These are phyloP conservation scores for Mantis religiosa DNA, from an alignment of 2,888 invertebrate genomes.

Conservation along the genomic window DNA sequence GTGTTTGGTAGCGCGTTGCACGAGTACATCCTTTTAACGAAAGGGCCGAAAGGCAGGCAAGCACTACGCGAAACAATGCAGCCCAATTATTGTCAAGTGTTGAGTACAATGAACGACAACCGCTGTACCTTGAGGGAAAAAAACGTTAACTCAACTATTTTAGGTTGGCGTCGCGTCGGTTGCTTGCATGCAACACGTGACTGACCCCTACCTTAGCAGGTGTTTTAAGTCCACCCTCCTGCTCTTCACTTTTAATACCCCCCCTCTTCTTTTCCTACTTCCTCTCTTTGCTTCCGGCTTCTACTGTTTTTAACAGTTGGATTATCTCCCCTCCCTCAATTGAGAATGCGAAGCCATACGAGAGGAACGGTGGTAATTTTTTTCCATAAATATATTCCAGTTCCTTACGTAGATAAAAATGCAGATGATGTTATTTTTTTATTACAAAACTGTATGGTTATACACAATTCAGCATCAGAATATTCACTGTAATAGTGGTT, in stretches of 20 bases:
- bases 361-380: not conserved
- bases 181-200: slow-evolving; percentile 1
- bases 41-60: not conserved
- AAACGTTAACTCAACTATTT: not conserved
- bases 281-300: not conserved
- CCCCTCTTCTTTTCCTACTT: not conserved
- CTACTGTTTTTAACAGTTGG: not conserved
- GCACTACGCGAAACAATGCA: not conserved
- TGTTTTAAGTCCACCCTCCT: not conserved
- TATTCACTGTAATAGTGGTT: too few relatives aligned
- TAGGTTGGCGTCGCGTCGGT: not conserved
- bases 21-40: not conserved
- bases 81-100: not conserved
- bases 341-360: not conserved
- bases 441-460: too few relatives aligned
- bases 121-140: not conserved
- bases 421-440: too few relatives aligned
- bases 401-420: too few relatives aligned
- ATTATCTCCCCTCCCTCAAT: not conserved
- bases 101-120: not conserved
- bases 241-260: not conserved
- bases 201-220: not conserved
- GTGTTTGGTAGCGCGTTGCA: not conserved
- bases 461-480: too few relatives aligned
- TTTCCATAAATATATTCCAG: too few relatives aligned